Conservation (phyloP, 2,888 invertebrate species). For the Amphipyra berbera region DNA sequence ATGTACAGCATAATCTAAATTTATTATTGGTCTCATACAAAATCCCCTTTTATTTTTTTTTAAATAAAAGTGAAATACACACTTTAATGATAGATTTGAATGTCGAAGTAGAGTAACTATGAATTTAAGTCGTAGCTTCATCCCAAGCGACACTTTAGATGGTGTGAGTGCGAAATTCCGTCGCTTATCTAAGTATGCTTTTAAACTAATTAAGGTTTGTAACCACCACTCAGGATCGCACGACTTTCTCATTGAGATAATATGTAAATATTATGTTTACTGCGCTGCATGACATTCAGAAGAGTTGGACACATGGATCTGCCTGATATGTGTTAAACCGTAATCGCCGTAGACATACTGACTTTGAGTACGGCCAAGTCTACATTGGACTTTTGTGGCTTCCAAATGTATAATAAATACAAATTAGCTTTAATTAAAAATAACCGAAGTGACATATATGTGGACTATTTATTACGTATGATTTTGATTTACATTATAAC, state of each 20-base stretch:
- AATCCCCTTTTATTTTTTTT: background rate
- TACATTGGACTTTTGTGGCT: background rate
- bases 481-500: too few relatives aligned
- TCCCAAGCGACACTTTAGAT: constrained; percentile 13
- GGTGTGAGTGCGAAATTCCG: constrained; percentile 38
- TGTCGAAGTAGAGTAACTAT: constrained; percentile 8
- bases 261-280: constrained; percentile 33
- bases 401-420: constrained; percentile 1
- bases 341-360: background rate
- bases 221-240: constrained; percentile 56
- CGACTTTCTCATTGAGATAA: constrained; percentile 34
- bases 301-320: constrained; percentile 8
- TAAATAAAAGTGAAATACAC: background rate
- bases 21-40: constrained; percentile 5
- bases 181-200: constrained; percentile 51
- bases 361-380: constrained; percentile 6
- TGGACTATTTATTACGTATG: background rate
- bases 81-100: constrained; percentile 17
- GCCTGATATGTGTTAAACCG: constrained; percentile 1
- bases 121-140: constrained; percentile 23
- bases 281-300: constrained; percentile 12
- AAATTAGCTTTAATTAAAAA: background rate
- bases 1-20: constrained; percentile 27
- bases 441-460: background rate
- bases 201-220: constrained; percentile 64